Percentiles rank a stretch among this genome's conserved stretches.
Conservation (phyloP, 2,113 vertebrate genomes). For the Brachypodius melanocephalos region DNA sequence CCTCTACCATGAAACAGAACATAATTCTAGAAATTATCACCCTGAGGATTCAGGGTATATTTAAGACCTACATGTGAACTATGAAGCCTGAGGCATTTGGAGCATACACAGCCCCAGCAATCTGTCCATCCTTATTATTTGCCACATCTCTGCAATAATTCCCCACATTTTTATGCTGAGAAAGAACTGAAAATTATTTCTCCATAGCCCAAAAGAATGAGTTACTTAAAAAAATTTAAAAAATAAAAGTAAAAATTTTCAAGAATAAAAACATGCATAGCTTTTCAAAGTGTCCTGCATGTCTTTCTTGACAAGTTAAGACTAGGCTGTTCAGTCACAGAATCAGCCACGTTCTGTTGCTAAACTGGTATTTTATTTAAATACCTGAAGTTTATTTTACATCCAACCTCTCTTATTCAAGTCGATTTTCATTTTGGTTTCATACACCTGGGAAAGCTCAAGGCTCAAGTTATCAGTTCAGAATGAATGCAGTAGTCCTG, state of each 20-base stretch:
- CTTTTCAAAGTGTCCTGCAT: background rate
- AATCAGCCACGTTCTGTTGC: background rate
- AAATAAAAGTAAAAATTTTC: background rate
- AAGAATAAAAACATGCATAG: background rate
- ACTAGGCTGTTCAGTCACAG: background rate
- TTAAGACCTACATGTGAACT: background rate
- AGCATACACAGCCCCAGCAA: background rate
- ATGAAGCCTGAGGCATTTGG: background rate
- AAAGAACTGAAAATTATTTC: background rate
- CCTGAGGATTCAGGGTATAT: background rate
- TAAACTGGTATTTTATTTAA: background rate
- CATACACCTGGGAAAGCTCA: background rate
- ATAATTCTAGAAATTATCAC: background rate
- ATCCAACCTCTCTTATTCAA: background rate
- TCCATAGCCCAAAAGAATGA: background rate
- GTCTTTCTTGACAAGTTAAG: background rate
- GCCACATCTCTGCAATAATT: background rate
- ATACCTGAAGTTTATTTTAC: background rate
- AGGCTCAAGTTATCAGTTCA: background rate
- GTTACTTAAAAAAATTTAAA: background rate
- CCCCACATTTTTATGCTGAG: background rate
- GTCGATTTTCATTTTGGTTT: background rate
- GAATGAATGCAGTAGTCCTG: background rate
- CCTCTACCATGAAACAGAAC: background rate
- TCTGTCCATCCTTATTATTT: background rate